phyloP scores from a whole-genome alignment of 2,797 vertebrate species.

The Tympanoctomys barrerae region DNA sequence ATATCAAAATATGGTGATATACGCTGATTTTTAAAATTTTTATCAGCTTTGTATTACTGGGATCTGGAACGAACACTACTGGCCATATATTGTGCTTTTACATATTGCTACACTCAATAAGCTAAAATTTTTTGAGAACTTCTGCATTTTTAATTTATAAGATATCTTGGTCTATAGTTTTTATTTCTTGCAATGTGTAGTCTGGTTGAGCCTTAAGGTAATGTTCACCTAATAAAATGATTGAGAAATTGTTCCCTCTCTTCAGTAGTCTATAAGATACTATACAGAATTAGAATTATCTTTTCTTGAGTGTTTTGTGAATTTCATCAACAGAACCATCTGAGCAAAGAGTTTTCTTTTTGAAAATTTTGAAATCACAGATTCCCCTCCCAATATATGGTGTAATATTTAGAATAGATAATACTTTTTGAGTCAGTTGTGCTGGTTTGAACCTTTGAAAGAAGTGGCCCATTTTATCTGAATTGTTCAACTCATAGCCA shows the following conservation, averaged over 20 bases:
- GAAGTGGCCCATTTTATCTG: neutral
- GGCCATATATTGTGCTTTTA: neutral
- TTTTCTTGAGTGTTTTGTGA: conserved; percentile 3
- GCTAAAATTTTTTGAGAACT: neutral
- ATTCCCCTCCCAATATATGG: neutral
- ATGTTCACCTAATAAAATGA: neutral
- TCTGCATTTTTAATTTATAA: neutral
- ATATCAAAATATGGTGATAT: neutral
- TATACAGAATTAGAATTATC: neutral
- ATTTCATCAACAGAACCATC: conserved; percentile 26
- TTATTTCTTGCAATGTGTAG: neutral
- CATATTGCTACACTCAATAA: neutral
- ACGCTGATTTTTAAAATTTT: neutral
- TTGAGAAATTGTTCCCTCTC: neutral
- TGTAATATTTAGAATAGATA: neutral
- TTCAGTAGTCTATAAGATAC: neutral
- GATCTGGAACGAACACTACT: neutral
- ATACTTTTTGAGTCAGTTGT: neutral
- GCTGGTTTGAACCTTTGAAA: neutral
- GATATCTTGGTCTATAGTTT: neutral
- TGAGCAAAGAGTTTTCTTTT: neutral
- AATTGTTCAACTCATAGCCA: conserved; percentile 30
- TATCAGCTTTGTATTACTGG: neutral
- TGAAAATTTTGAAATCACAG: neutral
- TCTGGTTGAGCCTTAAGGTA: neutral